phyloP scores from a whole-genome alignment of 2,113 vertebrate species.

The Marmota flaviventris region DNA sequence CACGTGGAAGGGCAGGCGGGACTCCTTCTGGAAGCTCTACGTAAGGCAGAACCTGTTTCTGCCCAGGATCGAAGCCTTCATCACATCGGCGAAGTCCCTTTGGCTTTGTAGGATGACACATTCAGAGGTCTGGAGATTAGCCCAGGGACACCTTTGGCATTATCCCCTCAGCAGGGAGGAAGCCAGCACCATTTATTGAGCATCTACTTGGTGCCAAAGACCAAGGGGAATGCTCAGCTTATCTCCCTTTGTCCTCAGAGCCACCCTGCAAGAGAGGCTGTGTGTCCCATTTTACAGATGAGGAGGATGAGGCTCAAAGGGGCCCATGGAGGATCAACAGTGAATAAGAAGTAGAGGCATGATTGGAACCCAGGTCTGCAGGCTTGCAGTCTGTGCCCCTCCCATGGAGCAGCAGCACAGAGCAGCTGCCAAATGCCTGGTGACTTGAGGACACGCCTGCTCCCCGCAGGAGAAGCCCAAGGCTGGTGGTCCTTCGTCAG shows the following conservation, averaged over 20 bases:
- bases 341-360: neutral
- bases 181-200: neutral
- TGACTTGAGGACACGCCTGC: neutral
- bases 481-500: neutral
- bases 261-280: neutral
- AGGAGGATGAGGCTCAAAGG: neutral
- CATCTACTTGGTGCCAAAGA: neutral
- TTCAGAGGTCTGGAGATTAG: neutral
- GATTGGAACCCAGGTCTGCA: neutral
- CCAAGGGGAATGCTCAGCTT: neutral
- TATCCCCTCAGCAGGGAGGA: neutral
- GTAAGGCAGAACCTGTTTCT: neutral
- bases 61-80: neutral
- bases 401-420: neutral
- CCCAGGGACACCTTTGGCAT: neutral
- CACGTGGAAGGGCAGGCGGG: accelerated
- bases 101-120: neutral
- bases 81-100: neutral
- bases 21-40: neutral
- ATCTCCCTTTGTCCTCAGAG: neutral
- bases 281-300: neutral
- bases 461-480: neutral
- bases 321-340: neutral
- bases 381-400: neutral
- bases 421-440: neutral